These are phyloP conservation scores for Parasteatoda lunata DNA, from an alignment of 2,888 invertebrate genomes.

Conservation along the genomic window DNA sequence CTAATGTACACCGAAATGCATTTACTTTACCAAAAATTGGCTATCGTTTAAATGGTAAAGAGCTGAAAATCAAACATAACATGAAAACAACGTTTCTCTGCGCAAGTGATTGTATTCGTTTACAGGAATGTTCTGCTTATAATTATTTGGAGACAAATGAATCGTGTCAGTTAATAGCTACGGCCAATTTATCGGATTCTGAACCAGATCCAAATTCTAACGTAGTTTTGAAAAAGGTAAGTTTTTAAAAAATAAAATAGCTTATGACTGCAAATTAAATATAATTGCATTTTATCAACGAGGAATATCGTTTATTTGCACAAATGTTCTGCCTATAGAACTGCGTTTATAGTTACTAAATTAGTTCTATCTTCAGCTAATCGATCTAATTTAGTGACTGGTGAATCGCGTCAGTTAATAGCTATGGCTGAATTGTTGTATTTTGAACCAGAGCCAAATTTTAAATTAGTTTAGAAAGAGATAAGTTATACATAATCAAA, in stretches of 20 bases:
- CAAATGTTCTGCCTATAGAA: constrained; percentile 39
- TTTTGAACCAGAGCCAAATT: constrained; percentile 32
- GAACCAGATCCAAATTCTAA: constrained; percentile 35
- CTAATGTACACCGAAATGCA: constrained; percentile 31
- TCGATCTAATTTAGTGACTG: constrained; percentile 10
- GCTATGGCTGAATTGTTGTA: constrained; percentile 11
- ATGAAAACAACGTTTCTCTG: constrained; percentile 39
- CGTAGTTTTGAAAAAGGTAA: constrained; percentile 54
- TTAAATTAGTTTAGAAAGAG: constrained; percentile 33
- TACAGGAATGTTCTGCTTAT: constrained; percentile 37
- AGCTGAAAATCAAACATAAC: constrained; percentile 20
- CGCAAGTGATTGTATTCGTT: constrained; percentile 46
- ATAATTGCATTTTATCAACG: constrained; percentile 21
- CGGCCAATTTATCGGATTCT: constrained; percentile 16
- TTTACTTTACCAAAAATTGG: constrained; percentile 47
- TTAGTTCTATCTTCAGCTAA: no score
- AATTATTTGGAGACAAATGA: constrained; percentile 43
- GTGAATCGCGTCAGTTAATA: constrained; percentile 45
- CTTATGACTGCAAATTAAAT: constrained; percentile 20
- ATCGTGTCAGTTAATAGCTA: constrained; percentile 47
- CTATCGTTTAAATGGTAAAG: constrained; percentile 17
- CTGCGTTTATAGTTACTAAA: no score
- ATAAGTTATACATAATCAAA: no score
- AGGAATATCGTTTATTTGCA: constrained; percentile 34
- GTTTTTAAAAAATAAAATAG: not conserved